Conservation (phyloP, 30 jellyfish, hydroid and myxozoan genomes). For the Sanderia malayensis region DNA sequence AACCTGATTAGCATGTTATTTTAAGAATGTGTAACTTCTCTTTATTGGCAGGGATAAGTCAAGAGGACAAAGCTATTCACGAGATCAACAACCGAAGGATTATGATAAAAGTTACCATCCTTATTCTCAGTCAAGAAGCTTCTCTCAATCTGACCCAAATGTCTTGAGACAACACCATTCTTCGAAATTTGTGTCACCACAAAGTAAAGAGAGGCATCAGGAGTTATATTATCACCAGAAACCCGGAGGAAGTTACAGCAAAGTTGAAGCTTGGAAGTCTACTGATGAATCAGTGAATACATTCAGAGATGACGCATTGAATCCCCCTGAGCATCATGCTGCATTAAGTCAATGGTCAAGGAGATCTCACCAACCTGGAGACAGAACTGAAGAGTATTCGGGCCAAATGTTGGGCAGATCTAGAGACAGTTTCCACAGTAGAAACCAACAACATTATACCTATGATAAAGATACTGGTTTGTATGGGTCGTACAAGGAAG, state of each 20-base stretch:
- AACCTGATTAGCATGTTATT: too few relatives aligned
- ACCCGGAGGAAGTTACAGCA: not conserved
- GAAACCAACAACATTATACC: not conserved
- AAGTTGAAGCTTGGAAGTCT: too few relatives aligned
- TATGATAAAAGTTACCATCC: slow-evolving; percentile 4
- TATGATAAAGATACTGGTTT: not conserved
- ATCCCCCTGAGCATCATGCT: not conserved
- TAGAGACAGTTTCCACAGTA: not conserved
- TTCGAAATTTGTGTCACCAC: not conserved
- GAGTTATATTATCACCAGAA: not conserved
- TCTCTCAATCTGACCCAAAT: not conserved
- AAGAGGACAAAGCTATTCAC: not conserved
- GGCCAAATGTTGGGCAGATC: not conserved
- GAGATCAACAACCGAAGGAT: not conserved
- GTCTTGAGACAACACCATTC: not conserved
- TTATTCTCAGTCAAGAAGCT: not conserved
- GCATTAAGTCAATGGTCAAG: not conserved
- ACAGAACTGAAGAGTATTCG: not conserved
- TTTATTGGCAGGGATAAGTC: not conserved
- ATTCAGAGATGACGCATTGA: not conserved
- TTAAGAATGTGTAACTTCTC: too few relatives aligned
- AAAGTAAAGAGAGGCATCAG: not conserved
- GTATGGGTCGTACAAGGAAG: not conserved
- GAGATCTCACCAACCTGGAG: not conserved
- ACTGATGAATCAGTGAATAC: too few relatives aligned